Percentiles rank a stretch among this genome's conserved stretches.
Evolutionary conservation across 2,888 invertebrate genomes (phyloP).

Genomic region (Norana najaformis): DNA sequence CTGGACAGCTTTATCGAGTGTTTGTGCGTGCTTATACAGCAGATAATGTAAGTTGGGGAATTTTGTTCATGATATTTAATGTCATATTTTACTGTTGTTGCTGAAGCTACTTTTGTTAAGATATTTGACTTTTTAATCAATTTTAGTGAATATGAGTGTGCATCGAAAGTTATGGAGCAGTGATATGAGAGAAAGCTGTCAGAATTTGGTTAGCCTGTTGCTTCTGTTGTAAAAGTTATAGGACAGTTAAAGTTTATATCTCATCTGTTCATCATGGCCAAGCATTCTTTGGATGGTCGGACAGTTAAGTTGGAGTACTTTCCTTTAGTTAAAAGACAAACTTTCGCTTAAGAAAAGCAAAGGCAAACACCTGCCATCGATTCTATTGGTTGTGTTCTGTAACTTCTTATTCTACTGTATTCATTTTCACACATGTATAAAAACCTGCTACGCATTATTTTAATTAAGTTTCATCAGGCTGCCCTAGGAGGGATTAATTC

Average conservation of each 20-base stretch:
- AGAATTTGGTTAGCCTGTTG: not conserved
- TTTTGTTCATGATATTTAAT: not conserved
- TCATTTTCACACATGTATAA: not conserved
- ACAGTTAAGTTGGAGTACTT: not conserved
- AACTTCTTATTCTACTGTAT: not conserved
- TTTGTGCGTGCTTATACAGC: slow-evolving; percentile 91
- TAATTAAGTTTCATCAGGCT: not conserved
- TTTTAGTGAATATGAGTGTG: not conserved
- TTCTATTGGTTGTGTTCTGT: not conserved
- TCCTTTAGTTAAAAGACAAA: not conserved
- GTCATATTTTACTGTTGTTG: no score
- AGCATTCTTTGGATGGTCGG: not conserved
- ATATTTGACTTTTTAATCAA: not conserved
- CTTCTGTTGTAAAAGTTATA: not conserved
- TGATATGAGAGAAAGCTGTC: no score
- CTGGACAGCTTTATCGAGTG: slow-evolving; percentile 80
- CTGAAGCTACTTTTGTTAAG: not conserved
- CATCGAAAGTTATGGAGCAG: not conserved
- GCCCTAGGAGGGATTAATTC: no score
- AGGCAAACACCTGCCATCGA: not conserved
- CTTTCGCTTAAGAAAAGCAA: not conserved
- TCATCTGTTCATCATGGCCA: not conserved
- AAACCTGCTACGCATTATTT: not conserved
- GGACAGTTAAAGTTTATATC: not conserved
- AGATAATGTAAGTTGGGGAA: slow-evolving; percentile 71